Percentiles rank a stretch among this genome's conserved stretches.
These are phyloP conservation scores for western clawed frog (Xenopus tropicalis) DNA, from an alignment of 2,113 vertebrate genomes.

Conservation along the genomic window DNA sequence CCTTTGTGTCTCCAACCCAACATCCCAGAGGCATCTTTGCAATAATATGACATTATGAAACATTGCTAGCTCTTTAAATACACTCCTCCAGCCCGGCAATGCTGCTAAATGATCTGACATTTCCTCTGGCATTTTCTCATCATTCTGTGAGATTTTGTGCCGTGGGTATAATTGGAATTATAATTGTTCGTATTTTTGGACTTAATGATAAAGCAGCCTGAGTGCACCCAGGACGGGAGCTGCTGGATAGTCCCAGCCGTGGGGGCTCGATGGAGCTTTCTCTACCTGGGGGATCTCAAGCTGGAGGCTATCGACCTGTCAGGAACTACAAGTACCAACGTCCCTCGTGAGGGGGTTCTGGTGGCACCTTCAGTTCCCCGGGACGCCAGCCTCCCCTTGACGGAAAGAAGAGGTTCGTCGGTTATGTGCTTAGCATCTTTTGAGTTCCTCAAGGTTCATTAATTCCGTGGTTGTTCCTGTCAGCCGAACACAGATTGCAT, in stretches of 20 bases:
- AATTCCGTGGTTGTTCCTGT: constrained; percentile 31
- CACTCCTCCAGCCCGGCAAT: not conserved
- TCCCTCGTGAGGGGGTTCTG: too few relatives aligned
- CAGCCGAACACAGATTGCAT: constrained; percentile 31
- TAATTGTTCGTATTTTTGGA: not conserved
- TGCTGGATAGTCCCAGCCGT: not conserved
- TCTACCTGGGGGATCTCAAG: not conserved
- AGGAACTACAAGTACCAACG: too few relatives aligned
- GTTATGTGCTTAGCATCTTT: not conserved
- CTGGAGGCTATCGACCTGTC: too few relatives aligned
- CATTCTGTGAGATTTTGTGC: not conserved
- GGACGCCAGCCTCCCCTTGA: too few relatives aligned
- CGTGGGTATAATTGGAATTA: not conserved
- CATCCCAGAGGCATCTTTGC: too few relatives aligned
- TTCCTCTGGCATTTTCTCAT: not conserved
- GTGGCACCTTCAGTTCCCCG: too few relatives aligned
- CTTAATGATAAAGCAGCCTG: not conserved
- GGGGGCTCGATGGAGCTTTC: not conserved
- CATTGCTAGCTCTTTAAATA: not conserved
- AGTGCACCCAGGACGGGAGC: not conserved
- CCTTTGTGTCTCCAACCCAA: too few relatives aligned
- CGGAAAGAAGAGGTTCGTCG: too few relatives aligned
- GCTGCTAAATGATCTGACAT: not conserved
- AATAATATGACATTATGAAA: not conserved
- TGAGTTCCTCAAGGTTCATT: constrained; percentile 15